These are phyloP conservation scores for Hyles lineata DNA, from an alignment of 2,888 invertebrate genomes.

Conservation along the genomic window DNA sequence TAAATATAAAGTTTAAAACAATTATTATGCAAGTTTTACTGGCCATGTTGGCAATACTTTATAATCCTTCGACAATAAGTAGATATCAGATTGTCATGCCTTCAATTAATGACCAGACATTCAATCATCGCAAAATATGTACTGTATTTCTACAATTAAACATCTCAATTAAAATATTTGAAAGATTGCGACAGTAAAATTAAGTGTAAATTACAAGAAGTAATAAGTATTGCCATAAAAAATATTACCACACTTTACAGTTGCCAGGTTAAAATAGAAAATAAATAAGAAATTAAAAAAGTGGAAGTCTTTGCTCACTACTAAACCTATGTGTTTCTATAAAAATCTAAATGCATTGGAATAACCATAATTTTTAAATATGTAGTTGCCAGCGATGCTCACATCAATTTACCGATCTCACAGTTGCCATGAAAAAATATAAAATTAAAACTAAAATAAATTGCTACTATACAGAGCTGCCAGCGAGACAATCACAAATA, in stretches of 20 bases:
- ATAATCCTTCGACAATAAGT: neutral
- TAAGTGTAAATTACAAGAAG: neutral
- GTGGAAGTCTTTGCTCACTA: neutral
- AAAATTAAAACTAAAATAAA: constrained; percentile 38
- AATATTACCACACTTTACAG: neutral
- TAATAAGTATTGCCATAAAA: neutral
- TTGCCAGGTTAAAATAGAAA: neutral
- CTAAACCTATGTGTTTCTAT: neutral
- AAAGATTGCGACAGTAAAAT: too few relatives aligned
- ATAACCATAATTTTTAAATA: neutral
- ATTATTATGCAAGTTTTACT: constrained; percentile 18
- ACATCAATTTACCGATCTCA: neutral
- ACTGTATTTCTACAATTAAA: neutral
- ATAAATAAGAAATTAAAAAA: neutral
- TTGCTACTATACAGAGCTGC: constrained; percentile 45
- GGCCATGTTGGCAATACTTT: neutral
- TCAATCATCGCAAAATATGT: neutral
- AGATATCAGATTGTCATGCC: neutral
- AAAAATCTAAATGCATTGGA: neutral
- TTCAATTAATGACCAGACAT: too few relatives aligned
- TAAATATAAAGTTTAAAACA: neutral
- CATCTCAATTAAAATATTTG: neutral
- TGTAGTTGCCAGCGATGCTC: neutral
- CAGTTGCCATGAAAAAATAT: neutral
- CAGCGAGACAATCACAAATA: constrained; percentile 39